Evolutionary conservation across 2,888 invertebrate species (phyloP).

Genomic region (Aporophyla lueneburgensis): DNA sequence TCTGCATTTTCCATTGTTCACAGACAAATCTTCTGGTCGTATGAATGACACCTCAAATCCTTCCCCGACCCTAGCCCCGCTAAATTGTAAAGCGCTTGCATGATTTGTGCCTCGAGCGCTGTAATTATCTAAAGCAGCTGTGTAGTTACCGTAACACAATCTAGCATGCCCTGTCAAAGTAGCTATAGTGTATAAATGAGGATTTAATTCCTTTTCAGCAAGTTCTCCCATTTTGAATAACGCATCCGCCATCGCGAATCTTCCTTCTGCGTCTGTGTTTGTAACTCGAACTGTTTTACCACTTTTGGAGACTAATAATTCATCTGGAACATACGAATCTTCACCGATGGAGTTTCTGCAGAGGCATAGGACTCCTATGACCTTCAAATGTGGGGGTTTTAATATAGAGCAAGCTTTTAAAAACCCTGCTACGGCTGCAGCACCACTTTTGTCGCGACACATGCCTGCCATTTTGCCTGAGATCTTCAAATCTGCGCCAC

Average conservation of each 20-base stretch:
- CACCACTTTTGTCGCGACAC: slow-evolving; percentile 97
- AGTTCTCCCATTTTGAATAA: slow-evolving; percentile 86
- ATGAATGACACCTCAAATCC: slow-evolving; percentile 94
- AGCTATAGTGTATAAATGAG: slow-evolving; percentile 96
- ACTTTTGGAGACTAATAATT: slow-evolving; percentile 94
- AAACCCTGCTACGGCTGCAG: slow-evolving; percentile 97
- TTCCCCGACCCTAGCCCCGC: slow-evolving; percentile 93
- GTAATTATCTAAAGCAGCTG: slow-evolving; percentile 94
- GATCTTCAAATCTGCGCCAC: slow-evolving; percentile 94
- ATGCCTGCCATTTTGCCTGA: slow-evolving; percentile 95
- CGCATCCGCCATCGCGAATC: slow-evolving; percentile 97
- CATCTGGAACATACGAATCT: slow-evolving; percentile 96
- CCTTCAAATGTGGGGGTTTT: slow-evolving; percentile 94
- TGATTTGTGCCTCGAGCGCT: slow-evolving; percentile 91
- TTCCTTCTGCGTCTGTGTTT: slow-evolving; percentile 98
- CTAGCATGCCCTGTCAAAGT: slow-evolving; percentile 96
- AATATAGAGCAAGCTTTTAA: slow-evolving; percentile 94
- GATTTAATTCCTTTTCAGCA: slow-evolving; percentile 93
- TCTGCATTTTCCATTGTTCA: slow-evolving; percentile 92
- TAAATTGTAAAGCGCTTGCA: slow-evolving; percentile 91
- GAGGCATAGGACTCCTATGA: slow-evolving; percentile 94
- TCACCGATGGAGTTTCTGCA: slow-evolving; percentile 97
- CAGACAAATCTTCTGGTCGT: slow-evolving; percentile 92
- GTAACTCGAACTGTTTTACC: slow-evolving; percentile 95
- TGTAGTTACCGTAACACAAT: slow-evolving; percentile 92